Evolutionary conservation across 1,140 invertebrate species (phyloP).

Genomic region (Brachionus calyciflorus): DNA sequence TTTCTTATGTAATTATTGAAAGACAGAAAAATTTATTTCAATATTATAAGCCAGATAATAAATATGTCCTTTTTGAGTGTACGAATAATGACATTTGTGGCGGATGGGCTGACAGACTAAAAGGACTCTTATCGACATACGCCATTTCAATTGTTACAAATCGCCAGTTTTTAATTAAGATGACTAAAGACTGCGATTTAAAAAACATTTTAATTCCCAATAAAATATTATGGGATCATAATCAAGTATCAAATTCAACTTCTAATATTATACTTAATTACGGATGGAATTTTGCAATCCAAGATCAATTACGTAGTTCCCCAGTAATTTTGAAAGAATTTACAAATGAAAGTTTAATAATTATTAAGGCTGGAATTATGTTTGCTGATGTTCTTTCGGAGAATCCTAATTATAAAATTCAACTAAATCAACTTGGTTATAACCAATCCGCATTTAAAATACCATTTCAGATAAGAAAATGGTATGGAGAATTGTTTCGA

Average conservation of each 20-base stretch:
- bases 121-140: slow-evolving; percentile 26
- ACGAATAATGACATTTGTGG: neutral
- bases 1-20: too few species aligned
- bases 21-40: too few species aligned
- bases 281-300: neutral
- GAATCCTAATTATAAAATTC: neutral
- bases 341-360: neutral
- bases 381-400: neutral
- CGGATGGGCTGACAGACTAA: slow-evolving; percentile 33
- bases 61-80: neutral
- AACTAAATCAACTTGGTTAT: neutral
- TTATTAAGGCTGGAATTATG: neutral
- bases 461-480: neutral
- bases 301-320: neutral
- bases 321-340: neutral
- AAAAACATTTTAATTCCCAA: slow-evolving; percentile 1
- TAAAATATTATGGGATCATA: slow-evolving; percentile 1
- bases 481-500: slow-evolving; percentile 2
- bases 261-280: neutral
- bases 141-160: slow-evolving; percentile 4
- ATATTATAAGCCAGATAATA: too few species aligned
- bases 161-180: slow-evolving; percentile 27
- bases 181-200: slow-evolving; percentile 29
- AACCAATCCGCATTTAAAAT: neutral
- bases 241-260: neutral